These are phyloP conservation scores for Hippocampus kuda DNA, from an alignment of 2,797 vertebrate genomes.

Conservation along the genomic window DNA sequence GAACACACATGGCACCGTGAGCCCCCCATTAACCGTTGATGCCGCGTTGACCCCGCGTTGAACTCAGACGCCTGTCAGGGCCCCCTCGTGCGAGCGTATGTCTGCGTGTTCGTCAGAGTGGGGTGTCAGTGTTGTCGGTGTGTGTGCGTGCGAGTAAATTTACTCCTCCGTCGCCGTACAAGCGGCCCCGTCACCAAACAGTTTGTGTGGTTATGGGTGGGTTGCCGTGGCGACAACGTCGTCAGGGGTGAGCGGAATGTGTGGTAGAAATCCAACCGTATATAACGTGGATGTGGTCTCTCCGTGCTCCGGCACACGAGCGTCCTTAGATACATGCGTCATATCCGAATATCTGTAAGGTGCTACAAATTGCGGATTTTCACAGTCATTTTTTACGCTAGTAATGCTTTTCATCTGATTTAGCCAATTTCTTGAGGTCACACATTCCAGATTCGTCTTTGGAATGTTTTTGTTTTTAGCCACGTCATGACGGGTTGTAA, in stretches of 20 bases:
- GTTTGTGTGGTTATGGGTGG: conserved; percentile 65
- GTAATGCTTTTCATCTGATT: neutral
- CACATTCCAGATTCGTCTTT: neutral
- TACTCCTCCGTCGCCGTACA: conserved; percentile 50
- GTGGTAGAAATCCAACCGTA: conserved; percentile 56
- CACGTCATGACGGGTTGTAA: neutral
- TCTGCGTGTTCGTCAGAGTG: conserved; percentile 24
- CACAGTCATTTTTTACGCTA: neutral
- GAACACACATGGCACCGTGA: conserved; percentile 40
- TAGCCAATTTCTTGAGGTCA: neutral
- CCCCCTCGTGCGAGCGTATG: conserved; percentile 20
- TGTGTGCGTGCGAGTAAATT: conserved; percentile 51
- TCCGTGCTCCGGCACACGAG: conserved; percentile 33
- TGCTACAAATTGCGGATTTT: neutral
- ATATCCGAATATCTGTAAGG: conserved; percentile 6
- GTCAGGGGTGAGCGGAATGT: conserved; percentile 62
- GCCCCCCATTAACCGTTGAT: conserved; percentile 31
- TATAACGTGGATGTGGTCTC: conserved; percentile 27
- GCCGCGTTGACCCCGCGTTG: conserved; percentile 46
- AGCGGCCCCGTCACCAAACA: conserved; percentile 55
- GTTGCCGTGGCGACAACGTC: conserved; percentile 64
- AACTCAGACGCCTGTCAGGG: conserved; percentile 46
- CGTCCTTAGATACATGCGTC: conserved; percentile 2
- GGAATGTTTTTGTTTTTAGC: neutral
- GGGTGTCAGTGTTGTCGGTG: conserved; percentile 20